phyloP scores from a whole-genome alignment of 53 echinoderm and acorn worm genomes.

The Echinarachnius parma region DNA sequence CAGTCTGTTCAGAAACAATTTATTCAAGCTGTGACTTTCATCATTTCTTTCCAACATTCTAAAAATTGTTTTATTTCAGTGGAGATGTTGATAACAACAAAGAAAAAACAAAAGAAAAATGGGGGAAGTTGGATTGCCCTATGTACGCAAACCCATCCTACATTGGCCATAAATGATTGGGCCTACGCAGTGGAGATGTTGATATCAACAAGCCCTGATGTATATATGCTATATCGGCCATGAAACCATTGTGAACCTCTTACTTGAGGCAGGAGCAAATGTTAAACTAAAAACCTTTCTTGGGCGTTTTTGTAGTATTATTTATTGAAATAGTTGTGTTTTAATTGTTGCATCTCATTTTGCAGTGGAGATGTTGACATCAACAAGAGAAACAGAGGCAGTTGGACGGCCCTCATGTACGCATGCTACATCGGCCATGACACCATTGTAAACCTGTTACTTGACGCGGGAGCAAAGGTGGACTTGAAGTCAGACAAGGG shows the following conservation, averaged over 20 bases:
- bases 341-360: neutral
- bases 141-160: no score
- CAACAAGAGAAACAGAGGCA: constrained; percentile 69
- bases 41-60: no score
- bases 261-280: constrained; percentile 75
- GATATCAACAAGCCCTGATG: constrained; percentile 90
- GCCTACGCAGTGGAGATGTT: constrained; percentile 64
- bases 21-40: no score
- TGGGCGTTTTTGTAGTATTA: no score
- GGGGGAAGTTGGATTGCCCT: no score
- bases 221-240: constrained; percentile 98
- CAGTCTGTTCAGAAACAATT: no score
- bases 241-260: constrained; percentile 78
- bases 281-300: constrained; percentile 64
- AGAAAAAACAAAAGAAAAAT: no score
- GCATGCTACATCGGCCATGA: constrained; percentile 98
- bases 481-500: constrained; percentile 72
- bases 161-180: no score
- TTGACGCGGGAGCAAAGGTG: constrained; percentile 75
- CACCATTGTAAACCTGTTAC: constrained; percentile 76
- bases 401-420: constrained; percentile 98
- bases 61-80: no score
- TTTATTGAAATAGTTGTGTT: no score
- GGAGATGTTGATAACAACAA: no score
- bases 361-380: constrained; percentile 68